phyloP scores from a whole-genome alignment of 2,113 vertebrate species.

The Struthio camelus region DNA sequence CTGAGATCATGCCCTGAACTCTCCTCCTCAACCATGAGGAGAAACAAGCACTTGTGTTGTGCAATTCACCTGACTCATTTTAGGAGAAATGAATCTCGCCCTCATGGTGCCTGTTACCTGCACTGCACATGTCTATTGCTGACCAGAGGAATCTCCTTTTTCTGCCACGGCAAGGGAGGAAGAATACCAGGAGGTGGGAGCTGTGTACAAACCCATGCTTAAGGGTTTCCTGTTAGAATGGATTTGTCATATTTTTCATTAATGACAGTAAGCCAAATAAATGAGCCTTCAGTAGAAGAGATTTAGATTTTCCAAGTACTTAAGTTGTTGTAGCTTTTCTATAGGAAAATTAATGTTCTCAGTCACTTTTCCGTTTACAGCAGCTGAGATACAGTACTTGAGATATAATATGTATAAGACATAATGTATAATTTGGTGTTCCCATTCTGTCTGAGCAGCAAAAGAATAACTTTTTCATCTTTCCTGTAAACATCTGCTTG shows the following conservation, averaged over 20 bases:
- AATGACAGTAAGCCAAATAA: not conserved
- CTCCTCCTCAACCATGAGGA: not conserved
- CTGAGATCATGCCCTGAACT: not conserved
- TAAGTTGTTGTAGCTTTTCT: not conserved
- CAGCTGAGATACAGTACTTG: not conserved
- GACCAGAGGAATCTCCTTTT: not conserved
- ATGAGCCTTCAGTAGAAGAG: not conserved
- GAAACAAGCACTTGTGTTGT: not conserved
- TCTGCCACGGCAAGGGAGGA: fast-evolving
- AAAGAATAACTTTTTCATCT: not conserved
- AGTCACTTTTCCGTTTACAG: not conserved
- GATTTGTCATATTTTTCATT: not conserved
- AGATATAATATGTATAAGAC: not conserved
- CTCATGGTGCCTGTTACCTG: not conserved
- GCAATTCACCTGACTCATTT: not conserved
- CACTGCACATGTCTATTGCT: not conserved
- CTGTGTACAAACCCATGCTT: not conserved
- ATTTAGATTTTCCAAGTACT: not conserved
- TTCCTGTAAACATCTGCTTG: not conserved
- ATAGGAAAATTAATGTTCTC: not conserved
- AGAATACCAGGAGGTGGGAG: not conserved
- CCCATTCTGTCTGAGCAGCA: not conserved
- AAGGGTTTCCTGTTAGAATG: not conserved
- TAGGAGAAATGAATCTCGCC: not conserved
- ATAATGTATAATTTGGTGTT: not conserved